Conservation (phyloP, 2,113 vertebrate species). For the Tringa solitaria region DNA sequence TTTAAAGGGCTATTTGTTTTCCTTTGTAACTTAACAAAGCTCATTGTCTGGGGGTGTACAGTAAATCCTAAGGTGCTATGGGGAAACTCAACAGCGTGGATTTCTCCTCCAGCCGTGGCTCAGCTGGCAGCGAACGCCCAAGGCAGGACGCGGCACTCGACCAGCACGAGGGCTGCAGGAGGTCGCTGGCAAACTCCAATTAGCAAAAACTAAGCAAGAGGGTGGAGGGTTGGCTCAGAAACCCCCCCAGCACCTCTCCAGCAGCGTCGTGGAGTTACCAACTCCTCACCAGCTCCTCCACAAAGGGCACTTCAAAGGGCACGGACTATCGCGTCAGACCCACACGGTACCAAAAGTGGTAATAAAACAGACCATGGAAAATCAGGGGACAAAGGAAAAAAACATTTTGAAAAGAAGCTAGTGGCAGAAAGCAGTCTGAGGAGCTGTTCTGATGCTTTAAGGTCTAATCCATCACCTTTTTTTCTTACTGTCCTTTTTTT, state of each 20-base stretch:
- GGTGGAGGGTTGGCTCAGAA: neutral
- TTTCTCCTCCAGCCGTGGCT: neutral
- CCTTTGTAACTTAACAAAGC: neutral
- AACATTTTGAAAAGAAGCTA: constrained; percentile 7
- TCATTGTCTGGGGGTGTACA: neutral
- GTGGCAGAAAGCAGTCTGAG: neutral
- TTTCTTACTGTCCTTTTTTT: neutral
- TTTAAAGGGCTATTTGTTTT: neutral
- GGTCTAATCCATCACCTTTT: constrained; percentile 58
- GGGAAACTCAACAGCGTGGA: neutral
- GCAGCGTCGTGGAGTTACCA: neutral
- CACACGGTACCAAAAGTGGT: neutral
- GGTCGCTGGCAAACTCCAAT: neutral
- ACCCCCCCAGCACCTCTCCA: neutral
- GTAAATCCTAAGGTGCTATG: neutral
- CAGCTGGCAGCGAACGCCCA: neutral
- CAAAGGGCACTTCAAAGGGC: constrained; percentile 51
- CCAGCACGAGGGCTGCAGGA: neutral
- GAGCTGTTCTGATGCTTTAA: constrained; percentile 53
- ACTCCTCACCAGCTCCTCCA: constrained; percentile 37
- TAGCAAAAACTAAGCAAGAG: neutral
- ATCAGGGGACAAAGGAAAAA: constrained; percentile 36
- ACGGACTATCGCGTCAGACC: neutral
- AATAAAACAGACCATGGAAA: constrained; percentile 53
- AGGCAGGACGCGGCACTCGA: neutral